phyloP scores from a whole-genome alignment of 2,797 vertebrate species.

The Anabas testudineus region DNA sequence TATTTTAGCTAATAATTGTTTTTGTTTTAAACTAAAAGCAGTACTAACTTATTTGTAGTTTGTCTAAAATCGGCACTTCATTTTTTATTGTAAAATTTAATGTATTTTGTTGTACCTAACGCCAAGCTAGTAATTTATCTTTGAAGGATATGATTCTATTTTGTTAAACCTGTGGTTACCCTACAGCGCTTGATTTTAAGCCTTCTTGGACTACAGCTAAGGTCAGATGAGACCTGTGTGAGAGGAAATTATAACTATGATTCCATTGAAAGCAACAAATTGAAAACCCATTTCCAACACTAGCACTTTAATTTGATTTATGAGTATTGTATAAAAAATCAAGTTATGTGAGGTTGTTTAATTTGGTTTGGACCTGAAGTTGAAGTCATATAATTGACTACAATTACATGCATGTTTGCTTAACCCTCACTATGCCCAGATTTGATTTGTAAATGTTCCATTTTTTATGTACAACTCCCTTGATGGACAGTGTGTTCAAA shows the following conservation, averaged over 20 bases:
- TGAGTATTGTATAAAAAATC: slow-evolving; percentile 18
- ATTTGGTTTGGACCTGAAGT: slow-evolving; percentile 40
- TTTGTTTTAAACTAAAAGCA: not conserved
- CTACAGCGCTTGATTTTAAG: not conserved
- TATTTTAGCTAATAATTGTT: slow-evolving; percentile 4
- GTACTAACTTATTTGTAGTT: not conserved
- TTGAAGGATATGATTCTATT: not conserved
- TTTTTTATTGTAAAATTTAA: not conserved
- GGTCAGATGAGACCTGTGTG: too few species aligned
- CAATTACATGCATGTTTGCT: slow-evolving; percentile 74
- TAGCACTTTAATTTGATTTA: slow-evolving; percentile 34
- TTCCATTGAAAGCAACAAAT: slow-evolving; percentile 72
- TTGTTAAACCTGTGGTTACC: slow-evolving; percentile 1
- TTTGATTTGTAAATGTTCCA: slow-evolving; percentile 51
- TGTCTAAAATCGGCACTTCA: not conserved
- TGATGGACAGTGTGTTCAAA: slow-evolving; percentile 53
- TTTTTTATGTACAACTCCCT: slow-evolving; percentile 32
- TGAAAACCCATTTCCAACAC: slow-evolving; percentile 17
- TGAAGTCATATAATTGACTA: slow-evolving; percentile 45
- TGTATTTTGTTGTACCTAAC: not conserved
- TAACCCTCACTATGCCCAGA: slow-evolving; percentile 38
- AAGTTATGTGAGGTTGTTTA: slow-evolving; percentile 20
- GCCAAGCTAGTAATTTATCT: not conserved
- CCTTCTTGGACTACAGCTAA: not conserved
- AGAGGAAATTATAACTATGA: slow-evolving; percentile 2